These are phyloP conservation scores for Zaprionus tsacasi DNA, from an alignment of 1,140 invertebrate species.

Conservation along the genomic window DNA sequence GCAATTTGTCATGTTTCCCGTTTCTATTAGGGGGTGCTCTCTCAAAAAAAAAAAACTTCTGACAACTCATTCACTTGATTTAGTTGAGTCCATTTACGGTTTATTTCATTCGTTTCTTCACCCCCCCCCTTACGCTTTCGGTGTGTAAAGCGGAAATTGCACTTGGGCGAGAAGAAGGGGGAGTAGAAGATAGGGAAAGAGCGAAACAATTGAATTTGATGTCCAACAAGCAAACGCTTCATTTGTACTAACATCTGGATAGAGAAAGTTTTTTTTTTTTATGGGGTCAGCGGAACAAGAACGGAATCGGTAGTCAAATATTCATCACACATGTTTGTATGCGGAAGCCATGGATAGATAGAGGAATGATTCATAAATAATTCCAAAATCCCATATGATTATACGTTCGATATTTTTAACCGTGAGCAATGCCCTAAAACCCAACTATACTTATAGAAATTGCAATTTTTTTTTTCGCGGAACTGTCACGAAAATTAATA, in stretches of 20 bases:
- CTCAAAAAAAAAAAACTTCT: slow-evolving; percentile 17
- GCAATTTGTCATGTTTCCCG: slow-evolving; percentile 60
- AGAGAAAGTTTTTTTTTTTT: slow-evolving; percentile 34
- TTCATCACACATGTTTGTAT: slow-evolving; percentile 13
- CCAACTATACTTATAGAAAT: slow-evolving; percentile 9
- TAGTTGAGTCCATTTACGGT: slow-evolving; percentile 56
- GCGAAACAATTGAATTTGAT: slow-evolving; percentile 23
- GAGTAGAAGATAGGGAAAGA: background rate
- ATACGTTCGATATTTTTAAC: slow-evolving; percentile 36
- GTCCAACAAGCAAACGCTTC: slow-evolving; percentile 33
- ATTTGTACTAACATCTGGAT: slow-evolving; percentile 45
- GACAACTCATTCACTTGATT: slow-evolving; percentile 64
- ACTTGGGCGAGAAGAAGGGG: slow-evolving; percentile 6
- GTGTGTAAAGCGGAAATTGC: slow-evolving; percentile 34
- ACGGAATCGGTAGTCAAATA: slow-evolving; percentile 29
- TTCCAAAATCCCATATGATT: slow-evolving; percentile 52
- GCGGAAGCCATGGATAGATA: background rate
- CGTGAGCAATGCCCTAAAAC: slow-evolving; percentile 16
- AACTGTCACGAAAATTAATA: slow-evolving; percentile 17
- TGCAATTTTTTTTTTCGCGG: background rate
- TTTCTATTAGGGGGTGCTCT: slow-evolving; percentile 3
- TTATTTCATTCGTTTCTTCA: slow-evolving; percentile 53
- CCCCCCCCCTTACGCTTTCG: slow-evolving; percentile 10
- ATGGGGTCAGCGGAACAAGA: slow-evolving; percentile 47
- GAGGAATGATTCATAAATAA: slow-evolving; percentile 56